Evolutionary conservation across 2,888 invertebrate species (phyloP), one percentile per base, ranked within the genome.

Genomic region (Cephus pulcher): DNA sequence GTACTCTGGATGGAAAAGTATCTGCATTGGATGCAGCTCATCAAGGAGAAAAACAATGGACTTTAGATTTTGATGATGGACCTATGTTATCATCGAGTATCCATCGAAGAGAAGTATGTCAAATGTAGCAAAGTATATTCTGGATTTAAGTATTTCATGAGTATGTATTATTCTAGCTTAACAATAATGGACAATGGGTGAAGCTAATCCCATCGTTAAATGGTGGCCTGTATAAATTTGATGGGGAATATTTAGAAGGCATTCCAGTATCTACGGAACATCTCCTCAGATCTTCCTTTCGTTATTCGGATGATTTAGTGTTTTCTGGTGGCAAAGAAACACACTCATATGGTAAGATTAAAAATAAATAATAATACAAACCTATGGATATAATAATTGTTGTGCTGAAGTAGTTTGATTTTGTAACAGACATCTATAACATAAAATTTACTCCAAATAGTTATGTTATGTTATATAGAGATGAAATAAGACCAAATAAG

Each of bases 181-280:
- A 95, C 69, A 95, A 96, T 78, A 95, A 96, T 89, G 98, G 97
- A 2, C 96, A 97, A 90, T 96, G 95, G 94, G 95, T 97, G 32
- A 94, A 97, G 75, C 94, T 99, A 89, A 98, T 99, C 87, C 99
- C 99, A 1, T 98, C 99, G 0, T 93, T 99, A 12, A 96, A 96
- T 87, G 99, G 99, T 1, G 95, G 96, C 4, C 93, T 99, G 75
- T 99, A 98, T 92, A 97, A 97, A 91, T 96, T 98, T 90, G 97
- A 98, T 91, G 98, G 97, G 0, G 95, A 96, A 80, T 95, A 95
- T 81, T 94, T 99, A 75, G 97, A 98, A 92, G 95, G 97, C 0
- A 93, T 98, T 81, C 98, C 98, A 0, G 94, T 99, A 82, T 95
- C 96, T 71, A 96, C 97, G 0, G 98, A 98, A 78, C 95, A 96